Conservation (phyloP, 2,113 vertebrate species). For the Lagenorhynchus albirostris region DNA sequence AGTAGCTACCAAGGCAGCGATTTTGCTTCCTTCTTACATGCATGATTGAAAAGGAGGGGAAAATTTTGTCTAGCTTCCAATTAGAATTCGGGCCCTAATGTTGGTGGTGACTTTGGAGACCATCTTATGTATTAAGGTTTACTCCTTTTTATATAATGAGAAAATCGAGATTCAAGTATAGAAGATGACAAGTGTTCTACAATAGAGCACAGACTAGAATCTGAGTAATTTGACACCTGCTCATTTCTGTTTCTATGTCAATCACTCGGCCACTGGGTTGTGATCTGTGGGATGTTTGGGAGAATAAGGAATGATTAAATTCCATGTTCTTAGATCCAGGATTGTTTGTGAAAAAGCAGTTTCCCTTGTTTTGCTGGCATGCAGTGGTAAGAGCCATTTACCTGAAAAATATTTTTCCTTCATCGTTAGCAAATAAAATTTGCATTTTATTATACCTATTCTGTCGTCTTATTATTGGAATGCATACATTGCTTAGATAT, state of each 20-base stretch:
- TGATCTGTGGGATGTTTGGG: neutral
- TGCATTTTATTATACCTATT: neutral
- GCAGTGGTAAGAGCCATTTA: neutral
- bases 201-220: neutral
- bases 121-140: neutral
- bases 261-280: neutral
- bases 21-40: neutral
- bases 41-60: neutral
- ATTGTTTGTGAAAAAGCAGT: neutral
- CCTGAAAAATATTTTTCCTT: neutral
- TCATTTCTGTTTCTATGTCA: neutral
- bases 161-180: neutral
- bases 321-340: neutral
- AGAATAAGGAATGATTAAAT: neutral
- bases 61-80: neutral
- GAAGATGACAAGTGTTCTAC: neutral
- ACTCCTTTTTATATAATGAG: neutral
- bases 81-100: neutral
- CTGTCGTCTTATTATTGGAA: neutral
- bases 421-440: slow-evolving; percentile 21
- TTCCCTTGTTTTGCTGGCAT: neutral
- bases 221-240: neutral
- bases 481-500: neutral
- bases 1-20: neutral
- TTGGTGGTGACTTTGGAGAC: neutral